Evolutionary conservation across 2,113 vertebrate genomes (phyloP), one percentile per base, ranked within the genome.

Genomic region (Cebus imitator): DNA sequence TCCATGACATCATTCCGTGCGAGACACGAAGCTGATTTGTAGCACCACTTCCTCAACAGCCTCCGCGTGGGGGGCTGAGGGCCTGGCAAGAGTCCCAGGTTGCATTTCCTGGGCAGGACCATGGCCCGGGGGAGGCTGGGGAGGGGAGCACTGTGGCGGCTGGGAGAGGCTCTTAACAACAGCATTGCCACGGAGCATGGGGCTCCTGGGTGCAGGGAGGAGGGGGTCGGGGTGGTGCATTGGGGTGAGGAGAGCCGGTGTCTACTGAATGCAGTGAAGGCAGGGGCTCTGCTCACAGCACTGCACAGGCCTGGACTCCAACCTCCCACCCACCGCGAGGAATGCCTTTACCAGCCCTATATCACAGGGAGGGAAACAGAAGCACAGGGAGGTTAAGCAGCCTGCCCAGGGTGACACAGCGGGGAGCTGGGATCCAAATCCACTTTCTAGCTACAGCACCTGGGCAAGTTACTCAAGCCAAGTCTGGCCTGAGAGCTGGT

Each of bases 1-100:
- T 79, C 18, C 30, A 14, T 48, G 43, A 32, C 43, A 8, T 32
- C 43, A 32, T 27, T 75, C 21, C 17, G 1, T 23, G 58, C 21
- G 1, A 45, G n/a, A 3, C 12, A 18, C 6, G 85, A 68, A 48
- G 85, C 35, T 3, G 89, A 45, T 40, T 72, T 66, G 72, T 1
- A 82, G 80, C n/a, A 40, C 75, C 0, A 11, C 40, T 52, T 70
- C 70, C 92, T 61, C 61, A 16, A 13, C 72, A 91, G 93, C 88
- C 91, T 84, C 76, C 50, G 80, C 2, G 11, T 76, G 78, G 93
- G 80, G 58, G 45, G 6, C 16, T 2, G 0, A 21, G 82, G 78
- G 55, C 92, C 95, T 97, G 97, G 97, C 93, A 85, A 2, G 32
- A 61, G 72, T 52, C 82, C 92, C 84, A 37, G 61, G 55, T 4